phyloP scores from a whole-genome alignment of 2,113 vertebrate species.

The Tetraodon nigroviridis region DNA sequence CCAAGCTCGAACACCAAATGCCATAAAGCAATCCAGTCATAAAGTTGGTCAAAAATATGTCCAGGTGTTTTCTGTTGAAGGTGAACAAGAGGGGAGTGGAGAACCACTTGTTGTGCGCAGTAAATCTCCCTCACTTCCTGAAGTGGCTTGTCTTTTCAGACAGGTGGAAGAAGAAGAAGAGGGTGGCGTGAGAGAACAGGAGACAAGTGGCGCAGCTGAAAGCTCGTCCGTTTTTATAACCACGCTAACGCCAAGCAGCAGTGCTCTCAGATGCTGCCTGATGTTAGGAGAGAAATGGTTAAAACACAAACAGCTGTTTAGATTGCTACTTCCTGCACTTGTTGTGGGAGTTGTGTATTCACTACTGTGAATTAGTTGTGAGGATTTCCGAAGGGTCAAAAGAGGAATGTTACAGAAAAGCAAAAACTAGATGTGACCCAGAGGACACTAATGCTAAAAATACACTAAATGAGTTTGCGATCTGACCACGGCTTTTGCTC shows the following conservation, averaged over 20 bases:
- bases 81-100: conserved; percentile 30
- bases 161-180: conserved; percentile 14
- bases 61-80: conserved; percentile 72
- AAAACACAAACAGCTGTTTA: conserved; percentile 20
- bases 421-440: conserved; percentile 26
- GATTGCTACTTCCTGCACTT: conserved; percentile 39
- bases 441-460: neutral
- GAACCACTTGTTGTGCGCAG: conserved; percentile 23
- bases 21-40: conserved; percentile 50
- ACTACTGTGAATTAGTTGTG: conserved; percentile 28
- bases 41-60: conserved; percentile 42
- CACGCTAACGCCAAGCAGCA: conserved; percentile 10
- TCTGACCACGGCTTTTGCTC: too few relatives aligned
- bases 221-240: conserved; percentile 24
- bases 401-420: conserved; percentile 27
- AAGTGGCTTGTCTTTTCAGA: conserved; percentile 32
- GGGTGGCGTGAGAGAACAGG: conserved; percentile 1
- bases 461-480: too few relatives aligned
- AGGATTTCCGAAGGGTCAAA: conserved; percentile 31
- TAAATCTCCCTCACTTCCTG: conserved; percentile 63
- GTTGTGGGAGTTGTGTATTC: conserved; percentile 37
- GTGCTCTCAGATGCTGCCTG: neutral
- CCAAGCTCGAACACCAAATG: conserved; percentile 35
- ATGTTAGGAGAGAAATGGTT: conserved; percentile 1
- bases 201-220: conserved; percentile 11